Conservation (phyloP, 2,113 vertebrate species). For the Casuarius casuarius region DNA sequence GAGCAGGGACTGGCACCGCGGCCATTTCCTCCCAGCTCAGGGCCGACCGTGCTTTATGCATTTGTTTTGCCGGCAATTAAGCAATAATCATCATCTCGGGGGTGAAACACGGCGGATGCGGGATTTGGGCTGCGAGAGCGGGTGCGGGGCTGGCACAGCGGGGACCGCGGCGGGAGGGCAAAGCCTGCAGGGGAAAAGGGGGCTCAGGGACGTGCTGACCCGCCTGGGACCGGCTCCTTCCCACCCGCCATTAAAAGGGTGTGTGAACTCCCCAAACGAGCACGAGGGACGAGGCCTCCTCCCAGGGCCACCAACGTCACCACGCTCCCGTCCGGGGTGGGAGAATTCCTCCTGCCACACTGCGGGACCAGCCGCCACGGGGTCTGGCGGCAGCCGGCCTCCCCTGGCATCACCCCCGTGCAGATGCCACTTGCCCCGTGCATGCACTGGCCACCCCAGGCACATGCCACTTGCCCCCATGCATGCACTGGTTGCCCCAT, state of each 20-base stretch:
- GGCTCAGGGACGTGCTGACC: neutral
- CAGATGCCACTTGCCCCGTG: neutral
- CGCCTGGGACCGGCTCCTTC: neutral
- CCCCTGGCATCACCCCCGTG: rapidly evolving
- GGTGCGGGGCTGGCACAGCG: neutral
- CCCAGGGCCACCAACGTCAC: slow-evolving; percentile 30
- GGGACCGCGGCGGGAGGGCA: neutral
- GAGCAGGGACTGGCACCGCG: neutral
- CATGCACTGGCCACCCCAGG: no score
- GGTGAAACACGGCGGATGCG: neutral
- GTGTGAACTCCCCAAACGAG: slow-evolving; percentile 36
- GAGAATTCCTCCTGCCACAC: neutral
- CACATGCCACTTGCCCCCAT: neutral
- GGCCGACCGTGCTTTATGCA: neutral
- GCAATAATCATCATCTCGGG: neutral
- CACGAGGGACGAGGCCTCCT: slow-evolving; percentile 41
- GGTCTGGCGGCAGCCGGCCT: neutral
- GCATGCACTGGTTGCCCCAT: neutral
- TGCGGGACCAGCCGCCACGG: neutral
- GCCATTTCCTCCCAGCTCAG: neutral
- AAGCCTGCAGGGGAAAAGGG: neutral
- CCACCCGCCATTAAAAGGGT: neutral
- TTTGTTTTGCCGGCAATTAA: slow-evolving; percentile 21
- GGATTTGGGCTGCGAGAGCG: neutral
- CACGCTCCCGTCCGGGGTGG: rapidly evolving